These are phyloP conservation scores for Zoanthus sansibaricus DNA, from an alignment of 92 coral and sea anemone genomes.

Conservation along the genomic window DNA sequence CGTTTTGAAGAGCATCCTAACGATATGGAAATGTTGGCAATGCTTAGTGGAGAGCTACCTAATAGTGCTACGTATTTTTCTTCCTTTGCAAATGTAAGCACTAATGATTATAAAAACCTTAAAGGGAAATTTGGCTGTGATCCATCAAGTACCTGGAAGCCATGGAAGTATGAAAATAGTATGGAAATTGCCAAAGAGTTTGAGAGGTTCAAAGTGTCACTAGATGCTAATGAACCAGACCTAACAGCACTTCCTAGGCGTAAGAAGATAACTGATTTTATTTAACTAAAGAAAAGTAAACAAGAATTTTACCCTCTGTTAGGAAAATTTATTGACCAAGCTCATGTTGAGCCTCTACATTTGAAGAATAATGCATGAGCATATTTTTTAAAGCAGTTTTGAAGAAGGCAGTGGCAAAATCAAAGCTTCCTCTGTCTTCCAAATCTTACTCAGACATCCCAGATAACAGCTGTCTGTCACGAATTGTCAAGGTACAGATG, in stretches of 20 bases:
- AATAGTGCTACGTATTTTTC: conserved; percentile 74
- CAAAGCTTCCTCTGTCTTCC: conserved; percentile 34
- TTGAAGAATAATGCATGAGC: conserved; percentile 73
- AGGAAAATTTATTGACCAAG: conserved; percentile 55
- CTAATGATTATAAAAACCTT: conserved; percentile 64
- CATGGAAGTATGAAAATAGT: conserved; percentile 64
- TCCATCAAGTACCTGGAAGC: conserved; percentile 54
- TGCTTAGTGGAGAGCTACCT: conserved; percentile 63
- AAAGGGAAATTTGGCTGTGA: conserved; percentile 70
- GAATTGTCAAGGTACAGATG: conserved; percentile 49
- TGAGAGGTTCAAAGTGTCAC: conserved; percentile 38
- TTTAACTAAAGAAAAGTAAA: conserved; percentile 46
- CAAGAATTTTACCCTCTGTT: conserved; percentile 65
- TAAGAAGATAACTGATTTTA: conserved; percentile 18
- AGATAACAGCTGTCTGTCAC: conserved; percentile 54
- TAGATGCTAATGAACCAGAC: conserved; percentile 25
- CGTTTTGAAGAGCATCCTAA: conserved; percentile 69
- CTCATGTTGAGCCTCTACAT: conserved; percentile 69
- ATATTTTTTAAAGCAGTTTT: conserved; percentile 66
- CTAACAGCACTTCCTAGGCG: neutral
- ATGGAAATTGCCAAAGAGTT: conserved; percentile 15
- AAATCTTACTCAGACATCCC: conserved; percentile 59
- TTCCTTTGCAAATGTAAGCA: conserved; percentile 73
- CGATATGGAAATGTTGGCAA: conserved; percentile 71
- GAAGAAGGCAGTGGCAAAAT: conserved; percentile 60